phyloP scores from a whole-genome alignment of 1,140 invertebrate species.

The Asobara japonica region DNA sequence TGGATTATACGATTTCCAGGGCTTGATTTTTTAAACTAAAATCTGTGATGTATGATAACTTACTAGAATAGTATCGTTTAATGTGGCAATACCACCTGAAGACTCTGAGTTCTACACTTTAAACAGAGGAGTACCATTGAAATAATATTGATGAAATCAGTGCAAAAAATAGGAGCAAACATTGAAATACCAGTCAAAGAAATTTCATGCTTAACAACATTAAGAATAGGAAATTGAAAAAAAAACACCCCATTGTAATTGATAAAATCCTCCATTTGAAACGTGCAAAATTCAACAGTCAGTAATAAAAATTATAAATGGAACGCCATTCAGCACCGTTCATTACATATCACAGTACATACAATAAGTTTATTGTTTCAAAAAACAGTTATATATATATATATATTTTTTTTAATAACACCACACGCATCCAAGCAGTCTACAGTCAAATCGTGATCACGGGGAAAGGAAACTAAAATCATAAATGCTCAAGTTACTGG shows the following conservation, averaged over 20 bases:
- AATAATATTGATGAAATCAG: not conserved
- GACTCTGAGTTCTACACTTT: slow-evolving; percentile 11
- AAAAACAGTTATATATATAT: not conserved
- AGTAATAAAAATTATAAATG: not conserved
- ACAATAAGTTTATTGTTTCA: slow-evolving; percentile 30
- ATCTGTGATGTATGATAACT: slow-evolving; percentile 14
- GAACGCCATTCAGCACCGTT: slow-evolving; percentile 36
- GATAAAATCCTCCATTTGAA: slow-evolving; percentile 10
- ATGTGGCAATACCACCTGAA: not conserved
- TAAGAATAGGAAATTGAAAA: not conserved
- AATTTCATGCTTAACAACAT: not conserved
- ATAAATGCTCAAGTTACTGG: slow-evolving; percentile 8
- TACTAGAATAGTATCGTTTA: slow-evolving; percentile 4
- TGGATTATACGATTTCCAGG: slow-evolving; percentile 10
- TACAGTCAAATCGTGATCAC: not conserved
- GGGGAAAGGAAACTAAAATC: not conserved
- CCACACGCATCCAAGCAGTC: slow-evolving; percentile 23
- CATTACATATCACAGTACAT: slow-evolving; percentile 33
- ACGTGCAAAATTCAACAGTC: slow-evolving; percentile 5
- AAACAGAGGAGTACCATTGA: slow-evolving; percentile 16
- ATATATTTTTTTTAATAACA: slow-evolving; percentile 14
- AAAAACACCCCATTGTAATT: not conserved
- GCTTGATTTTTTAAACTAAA: slow-evolving; percentile 11
- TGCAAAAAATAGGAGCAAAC: not conserved
- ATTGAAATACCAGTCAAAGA: not conserved